Percentiles rank a stretch among this genome's conserved stretches.
Evolutionary conservation across 2,797 vertebrate genomes (phyloP).

Genomic region (Phyllotis vaccarum): DNA sequence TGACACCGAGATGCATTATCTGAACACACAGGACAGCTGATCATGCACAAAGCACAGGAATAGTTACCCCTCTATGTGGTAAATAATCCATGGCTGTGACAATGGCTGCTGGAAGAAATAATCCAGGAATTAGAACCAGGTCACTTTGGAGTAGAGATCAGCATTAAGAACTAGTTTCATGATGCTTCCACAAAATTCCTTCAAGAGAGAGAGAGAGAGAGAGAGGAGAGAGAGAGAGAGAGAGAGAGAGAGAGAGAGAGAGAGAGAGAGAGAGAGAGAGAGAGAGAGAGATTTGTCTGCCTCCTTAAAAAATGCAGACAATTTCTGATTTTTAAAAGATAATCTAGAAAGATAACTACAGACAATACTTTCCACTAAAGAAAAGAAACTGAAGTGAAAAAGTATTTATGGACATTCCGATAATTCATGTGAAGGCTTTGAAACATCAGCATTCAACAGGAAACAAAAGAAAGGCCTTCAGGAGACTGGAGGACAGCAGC

Average conservation of each 20-base stretch:
- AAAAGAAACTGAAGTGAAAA: constrained; percentile 73
- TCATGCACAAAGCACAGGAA: background rate
- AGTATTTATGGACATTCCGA: constrained; percentile 72
- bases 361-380: constrained; percentile 71
- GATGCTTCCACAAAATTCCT: background rate
- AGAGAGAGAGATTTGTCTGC: background rate
- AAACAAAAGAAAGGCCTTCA: constrained; percentile 71
- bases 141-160: background rate
- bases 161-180: background rate
- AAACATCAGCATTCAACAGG: constrained; percentile 65
- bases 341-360: constrained; percentile 77
- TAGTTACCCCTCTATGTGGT: background rate
- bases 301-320: background rate
- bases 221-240: background rate
- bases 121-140: background rate
- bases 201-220: background rate
- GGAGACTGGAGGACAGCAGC: constrained; percentile 27
- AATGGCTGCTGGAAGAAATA: constrained; percentile 11
- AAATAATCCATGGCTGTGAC: constrained; percentile 48
- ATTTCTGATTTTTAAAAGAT: constrained; percentile 66
- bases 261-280: background rate
- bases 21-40: background rate
- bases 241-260: background rate
- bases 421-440: constrained; percentile 67
- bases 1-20: background rate